phyloP scores from a whole-genome alignment of 2,113 vertebrate species.

The Myanophis thanlyinensis region DNA sequence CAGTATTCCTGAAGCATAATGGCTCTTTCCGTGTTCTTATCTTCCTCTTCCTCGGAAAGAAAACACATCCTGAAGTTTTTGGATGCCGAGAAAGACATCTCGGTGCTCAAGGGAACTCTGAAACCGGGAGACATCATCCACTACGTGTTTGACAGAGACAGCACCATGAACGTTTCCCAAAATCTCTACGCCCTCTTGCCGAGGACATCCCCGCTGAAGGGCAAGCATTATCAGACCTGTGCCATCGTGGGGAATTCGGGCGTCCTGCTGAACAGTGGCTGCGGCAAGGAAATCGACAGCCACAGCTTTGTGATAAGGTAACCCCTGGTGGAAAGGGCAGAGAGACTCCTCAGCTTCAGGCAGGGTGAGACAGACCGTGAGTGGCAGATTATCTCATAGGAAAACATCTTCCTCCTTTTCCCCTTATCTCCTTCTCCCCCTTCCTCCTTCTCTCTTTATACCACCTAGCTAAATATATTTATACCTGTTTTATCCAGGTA shows the following conservation, averaged over 20 bases:
- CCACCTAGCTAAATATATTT: too few relatives aligned
- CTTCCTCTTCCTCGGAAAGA: constrained; percentile 63
- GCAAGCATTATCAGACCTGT: constrained; percentile 85
- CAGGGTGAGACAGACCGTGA: not conserved
- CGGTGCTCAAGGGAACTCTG: constrained; percentile 90
- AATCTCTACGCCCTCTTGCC: constrained; percentile 93
- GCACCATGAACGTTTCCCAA: constrained; percentile 92
- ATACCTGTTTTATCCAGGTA: not conserved
- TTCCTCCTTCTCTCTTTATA: not conserved
- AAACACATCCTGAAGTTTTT: constrained; percentile 92
- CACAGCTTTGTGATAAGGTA: constrained; percentile 96
- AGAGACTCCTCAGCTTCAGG: not conserved
- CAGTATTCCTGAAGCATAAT: not conserved
- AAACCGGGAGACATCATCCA: constrained; percentile 92
- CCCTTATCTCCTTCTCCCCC: too few relatives aligned
- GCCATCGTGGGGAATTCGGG: constrained; percentile 96
- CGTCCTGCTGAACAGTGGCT: constrained; percentile 91
- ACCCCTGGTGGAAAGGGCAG: not conserved
- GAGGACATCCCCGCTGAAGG: constrained; percentile 85
- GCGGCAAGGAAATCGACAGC: constrained; percentile 86
- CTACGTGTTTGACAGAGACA: constrained; percentile 93
- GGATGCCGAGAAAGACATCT: constrained; percentile 94
- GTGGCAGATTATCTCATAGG: not conserved
- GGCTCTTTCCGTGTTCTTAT: not conserved
- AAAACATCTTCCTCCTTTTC: not conserved